Evolutionary conservation across 2,797 vertebrate genomes (phyloP).

Genomic region (Pseudomugil gertrudae): DNA sequence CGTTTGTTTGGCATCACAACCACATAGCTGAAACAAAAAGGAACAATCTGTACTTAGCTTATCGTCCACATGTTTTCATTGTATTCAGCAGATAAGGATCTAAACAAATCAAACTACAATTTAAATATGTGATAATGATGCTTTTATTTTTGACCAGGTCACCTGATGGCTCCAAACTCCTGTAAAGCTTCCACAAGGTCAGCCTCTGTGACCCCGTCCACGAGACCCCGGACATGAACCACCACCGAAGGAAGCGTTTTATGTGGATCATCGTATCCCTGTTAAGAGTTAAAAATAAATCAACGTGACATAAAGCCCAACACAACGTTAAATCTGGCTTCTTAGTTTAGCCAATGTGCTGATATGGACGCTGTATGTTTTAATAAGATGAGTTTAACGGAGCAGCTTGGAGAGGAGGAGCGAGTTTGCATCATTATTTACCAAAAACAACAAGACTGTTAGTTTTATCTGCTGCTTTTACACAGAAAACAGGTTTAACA

Average conservation of each 20-base stretch:
- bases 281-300: background rate
- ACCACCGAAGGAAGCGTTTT: conserved; percentile 95
- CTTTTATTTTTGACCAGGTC: conserved; percentile 48
- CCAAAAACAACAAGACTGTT: background rate
- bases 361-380: background rate
- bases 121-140: background rate
- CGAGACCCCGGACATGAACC: conserved; percentile 92
- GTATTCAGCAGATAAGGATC: background rate
- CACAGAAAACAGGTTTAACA: background rate
- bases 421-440: background rate
- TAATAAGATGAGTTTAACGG: background rate
- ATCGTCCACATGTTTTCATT: background rate
- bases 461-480: background rate
- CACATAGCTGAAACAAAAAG: conserved; percentile 84
- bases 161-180: conserved; percentile 95
- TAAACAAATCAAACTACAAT: background rate
- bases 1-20: conserved; percentile 98
- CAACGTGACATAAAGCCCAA: background rate
- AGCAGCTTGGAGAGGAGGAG: background rate
- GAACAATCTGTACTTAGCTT: background rate
- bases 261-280: conserved; percentile 94
- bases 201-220: conserved; percentile 92
- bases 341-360: no score
- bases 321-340: background rate
- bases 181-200: conserved; percentile 94